These are phyloP conservation scores for Microplitis deprimator DNA, from an alignment of 2,888 invertebrate genomes.

Conservation along the genomic window DNA sequence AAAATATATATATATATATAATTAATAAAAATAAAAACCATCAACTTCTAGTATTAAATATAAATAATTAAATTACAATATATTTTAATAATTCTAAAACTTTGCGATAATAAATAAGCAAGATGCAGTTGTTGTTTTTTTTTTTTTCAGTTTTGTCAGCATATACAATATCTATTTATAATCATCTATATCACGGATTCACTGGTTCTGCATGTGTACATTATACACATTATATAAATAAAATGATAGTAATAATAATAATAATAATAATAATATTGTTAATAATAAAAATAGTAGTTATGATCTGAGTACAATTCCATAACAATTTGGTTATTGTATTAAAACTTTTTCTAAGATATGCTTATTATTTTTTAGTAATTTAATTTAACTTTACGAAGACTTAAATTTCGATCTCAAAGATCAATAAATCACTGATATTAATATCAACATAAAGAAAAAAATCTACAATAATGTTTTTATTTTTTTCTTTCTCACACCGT, in stretches of 20 bases:
- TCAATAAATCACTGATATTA: not conserved
- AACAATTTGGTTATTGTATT: slow-evolving; percentile 38
- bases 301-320: slow-evolving; percentile 15
- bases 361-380: not conserved
- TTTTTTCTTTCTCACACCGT: not conserved
- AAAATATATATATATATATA: not conserved
- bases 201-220: slow-evolving; percentile 63
- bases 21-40: not conserved
- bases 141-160: slow-evolving; percentile 49
- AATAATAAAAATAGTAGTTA: not conserved
- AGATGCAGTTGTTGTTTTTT: slow-evolving; percentile 49
- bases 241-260: slow-evolving; percentile 10
- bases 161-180: slow-evolving; percentile 56
- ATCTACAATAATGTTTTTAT: not conserved
- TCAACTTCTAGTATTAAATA: not conserved
- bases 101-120: slow-evolving; percentile 64
- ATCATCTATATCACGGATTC: slow-evolving; percentile 65
- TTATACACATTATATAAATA: slow-evolving; percentile 30
- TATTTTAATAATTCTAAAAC: not conserved
- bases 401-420: not conserved
- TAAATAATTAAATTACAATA: not conserved
- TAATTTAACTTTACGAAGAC: slow-evolving; percentile 7
- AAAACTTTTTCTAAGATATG: slow-evolving; percentile 4
- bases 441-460: slow-evolving; percentile 4
- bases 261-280: slow-evolving; percentile 19